phyloP scores from a whole-genome alignment of 2,797 vertebrate genomes.

The Arnoldichthys spilopterus region DNA sequence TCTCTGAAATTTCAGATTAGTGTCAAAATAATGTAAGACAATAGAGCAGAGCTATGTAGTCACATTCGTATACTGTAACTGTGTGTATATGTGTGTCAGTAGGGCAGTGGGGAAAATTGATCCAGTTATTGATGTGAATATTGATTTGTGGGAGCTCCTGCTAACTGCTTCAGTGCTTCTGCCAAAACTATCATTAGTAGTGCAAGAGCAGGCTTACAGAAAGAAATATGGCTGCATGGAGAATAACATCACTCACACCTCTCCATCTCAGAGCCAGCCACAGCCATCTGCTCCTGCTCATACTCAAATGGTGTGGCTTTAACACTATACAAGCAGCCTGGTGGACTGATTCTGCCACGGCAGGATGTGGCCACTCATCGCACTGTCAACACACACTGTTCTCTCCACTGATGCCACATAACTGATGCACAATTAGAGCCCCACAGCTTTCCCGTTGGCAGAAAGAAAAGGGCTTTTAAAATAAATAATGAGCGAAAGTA shows the following conservation, averaged over 20 bases:
- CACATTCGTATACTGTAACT: neutral
- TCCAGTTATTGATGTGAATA: constrained; percentile 36
- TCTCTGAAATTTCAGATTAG: neutral
- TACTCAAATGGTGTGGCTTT: constrained; percentile 27
- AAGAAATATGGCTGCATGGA: neutral
- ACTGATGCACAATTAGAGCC: constrained; percentile 16
- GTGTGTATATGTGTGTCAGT: constrained; percentile 16
- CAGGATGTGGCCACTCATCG: constrained; percentile 31
- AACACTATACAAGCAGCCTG: constrained; percentile 31
- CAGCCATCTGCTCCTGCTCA: constrained; percentile 13
- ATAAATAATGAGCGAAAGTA: too few species aligned
- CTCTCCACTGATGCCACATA: constrained; percentile 7
- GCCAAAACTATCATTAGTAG: constrained; percentile 37
- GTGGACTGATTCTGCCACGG: constrained; percentile 14
- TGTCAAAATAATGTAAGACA: constrained; percentile 1
- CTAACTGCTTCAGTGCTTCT: constrained; percentile 16
- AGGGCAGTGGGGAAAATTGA: constrained; percentile 31
- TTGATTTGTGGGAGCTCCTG: constrained; percentile 32
- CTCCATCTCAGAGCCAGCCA: constrained; percentile 11
- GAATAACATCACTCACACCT: neutral
- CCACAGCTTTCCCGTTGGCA: constrained; percentile 1
- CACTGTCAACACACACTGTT: constrained; percentile 3
- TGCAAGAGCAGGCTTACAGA: neutral
- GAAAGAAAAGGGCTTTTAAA: neutral
- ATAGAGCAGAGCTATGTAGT: neutral